Evolutionary conservation across 2,888 invertebrate genomes (phyloP), one percentile per base, ranked within the genome.

Genomic region (Drosophila ustulata): DNA sequence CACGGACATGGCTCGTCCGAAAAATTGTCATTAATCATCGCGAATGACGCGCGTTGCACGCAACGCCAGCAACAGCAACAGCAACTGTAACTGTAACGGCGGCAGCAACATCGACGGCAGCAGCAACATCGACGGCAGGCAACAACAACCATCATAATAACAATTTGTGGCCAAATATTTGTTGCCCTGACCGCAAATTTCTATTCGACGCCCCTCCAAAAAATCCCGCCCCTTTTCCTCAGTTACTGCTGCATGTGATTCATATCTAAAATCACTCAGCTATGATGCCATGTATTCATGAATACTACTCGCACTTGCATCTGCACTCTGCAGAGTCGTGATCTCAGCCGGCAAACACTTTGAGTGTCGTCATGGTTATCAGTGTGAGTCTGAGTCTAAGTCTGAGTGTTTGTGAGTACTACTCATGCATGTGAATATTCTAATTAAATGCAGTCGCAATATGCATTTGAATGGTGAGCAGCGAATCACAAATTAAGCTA

Each of bases 141-240:
- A n/a, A n/a, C n/a, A 56, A 30, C 13, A 56, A 75, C 66, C 68
- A 81, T 63, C 82, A 81, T 85, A 85, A 82, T 84, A 82, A 88
- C 88, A 79, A 82, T 82, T 82, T 82, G 82, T 79, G 79, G 59
- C 85, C 76, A 82, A 82, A 87, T 87, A 84, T 87, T 82, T 87
- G 84, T 71, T 80, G 77, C 63, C 67, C 30, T 43, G 64, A 74
- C 56, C 78, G 80, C 67, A 74, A 83, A 75, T 77, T 78, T 73
- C 75, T 78, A 75, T 78, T 73, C 37, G 41, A 50, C 59, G 52
- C 52, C 71, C 39, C 6, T 43, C 3, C 23, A 7, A 26, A 4
- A 9, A 3, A 25, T 4, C 2, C 32, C 4, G 9, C 23, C 11
- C 0, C 18, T 3, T 4, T 4, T 4, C 32, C 5, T 13, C 56